A percentile compares a stretch with the other conserved stretches of the same genome.
These are phyloP conservation scores for Liopterus haemorrhoidalis DNA, from an alignment of 2,888 invertebrate genomes.

Conservation along the genomic window DNA sequence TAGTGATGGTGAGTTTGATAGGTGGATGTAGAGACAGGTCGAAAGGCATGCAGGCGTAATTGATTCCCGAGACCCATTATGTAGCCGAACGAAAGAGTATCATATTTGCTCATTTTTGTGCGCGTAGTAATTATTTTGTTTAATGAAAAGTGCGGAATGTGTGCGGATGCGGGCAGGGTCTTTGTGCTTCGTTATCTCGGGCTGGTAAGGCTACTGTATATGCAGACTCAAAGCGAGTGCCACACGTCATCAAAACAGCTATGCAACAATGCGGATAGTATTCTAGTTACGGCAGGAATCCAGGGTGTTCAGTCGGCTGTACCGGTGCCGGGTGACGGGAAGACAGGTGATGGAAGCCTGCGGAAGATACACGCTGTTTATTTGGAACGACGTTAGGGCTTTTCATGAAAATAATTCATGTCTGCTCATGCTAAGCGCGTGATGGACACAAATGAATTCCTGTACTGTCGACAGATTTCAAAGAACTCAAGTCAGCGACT, in stretches of 20 bases:
- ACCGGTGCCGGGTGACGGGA: background rate
- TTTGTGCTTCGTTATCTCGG: conserved; percentile 1
- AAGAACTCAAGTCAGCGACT: no score
- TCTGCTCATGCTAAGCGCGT: conserved; percentile 6
- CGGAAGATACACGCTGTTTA: no score
- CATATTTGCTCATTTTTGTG: no score
- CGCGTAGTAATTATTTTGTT: background rate
- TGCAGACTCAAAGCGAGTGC: conserved; percentile 1
- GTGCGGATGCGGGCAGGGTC: background rate
- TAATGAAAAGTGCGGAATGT: conserved; percentile 8
- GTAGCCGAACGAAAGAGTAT: no score
- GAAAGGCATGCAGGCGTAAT: no score
- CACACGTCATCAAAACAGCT: conserved; percentile 1
- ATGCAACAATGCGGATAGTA: conserved; percentile 7
- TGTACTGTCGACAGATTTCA: no score
- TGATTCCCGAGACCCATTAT: no score
- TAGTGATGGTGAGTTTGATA: no score
- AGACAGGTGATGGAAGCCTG: conserved; percentile 5
- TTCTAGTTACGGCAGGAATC: conserved; percentile 7
- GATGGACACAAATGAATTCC: no score
- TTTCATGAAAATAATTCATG: conserved; percentile 18
- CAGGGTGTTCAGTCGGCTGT: conserved; percentile 1
- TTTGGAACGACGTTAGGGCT: no score
- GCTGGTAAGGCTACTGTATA: background rate
- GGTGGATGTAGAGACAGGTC: no score